Percentiles rank a stretch among this genome's conserved stretches.
Evolutionary conservation across 2,888 invertebrate genomes (phyloP).

Genomic region (Chironomus riparius): DNA sequence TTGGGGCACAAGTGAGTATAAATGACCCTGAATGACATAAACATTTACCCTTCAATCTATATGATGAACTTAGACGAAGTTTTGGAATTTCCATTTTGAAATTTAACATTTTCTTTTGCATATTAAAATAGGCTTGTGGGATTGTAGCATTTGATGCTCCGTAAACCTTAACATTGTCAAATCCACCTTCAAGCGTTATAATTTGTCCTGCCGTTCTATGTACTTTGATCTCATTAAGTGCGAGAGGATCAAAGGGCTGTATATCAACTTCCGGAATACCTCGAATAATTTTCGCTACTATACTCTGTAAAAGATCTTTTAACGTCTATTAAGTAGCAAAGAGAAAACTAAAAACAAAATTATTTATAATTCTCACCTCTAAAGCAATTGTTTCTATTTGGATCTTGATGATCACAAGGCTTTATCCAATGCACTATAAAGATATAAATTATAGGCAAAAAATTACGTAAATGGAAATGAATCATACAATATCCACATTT

Average conservation of each 20-base stretch:
- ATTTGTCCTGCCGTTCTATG: constrained; percentile 48
- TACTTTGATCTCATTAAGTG: constrained; percentile 46
- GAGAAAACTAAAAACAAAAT: neutral
- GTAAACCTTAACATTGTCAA: constrained; percentile 46
- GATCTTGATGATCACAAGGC: constrained; percentile 45
- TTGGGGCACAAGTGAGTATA: no score
- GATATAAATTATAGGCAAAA: neutral
- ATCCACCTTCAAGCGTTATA: constrained; percentile 47
- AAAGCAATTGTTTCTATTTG: constrained; percentile 47
- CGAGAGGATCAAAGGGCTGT: constrained; percentile 49
- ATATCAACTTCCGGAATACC: constrained; percentile 52
- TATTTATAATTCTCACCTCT: constrained; percentile 30
- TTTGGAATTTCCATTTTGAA: constrained; percentile 49
- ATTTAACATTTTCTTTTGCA: constrained; percentile 44
- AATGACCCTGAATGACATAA: no score
- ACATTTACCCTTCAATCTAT: constrained; percentile 46
- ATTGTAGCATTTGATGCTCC: constrained; percentile 51
- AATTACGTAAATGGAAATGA: no score
- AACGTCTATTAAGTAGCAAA: neutral
- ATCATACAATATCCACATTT: no score
- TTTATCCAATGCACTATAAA: constrained; percentile 46
- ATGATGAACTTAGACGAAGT: constrained; percentile 48
- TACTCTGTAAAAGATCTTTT: constrained; percentile 43
- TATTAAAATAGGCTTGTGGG: constrained; percentile 41
- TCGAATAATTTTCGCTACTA: constrained; percentile 49